phyloP scores from a whole-genome alignment of 2,888 invertebrate genomes.

The Eupelmus urozonus region DNA sequence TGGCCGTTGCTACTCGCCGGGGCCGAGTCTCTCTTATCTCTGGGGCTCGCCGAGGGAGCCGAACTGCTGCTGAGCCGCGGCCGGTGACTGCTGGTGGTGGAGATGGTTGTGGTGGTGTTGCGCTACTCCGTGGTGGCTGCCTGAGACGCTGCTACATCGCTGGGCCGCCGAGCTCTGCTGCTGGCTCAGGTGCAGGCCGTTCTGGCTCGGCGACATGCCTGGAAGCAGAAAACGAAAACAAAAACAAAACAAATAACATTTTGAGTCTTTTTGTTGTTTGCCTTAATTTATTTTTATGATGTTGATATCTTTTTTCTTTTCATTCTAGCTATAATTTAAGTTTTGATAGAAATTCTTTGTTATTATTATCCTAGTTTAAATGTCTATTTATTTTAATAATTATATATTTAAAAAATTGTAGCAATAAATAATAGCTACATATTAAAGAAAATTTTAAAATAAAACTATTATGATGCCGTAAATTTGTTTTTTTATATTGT shows the following conservation, averaged over 20 bases:
- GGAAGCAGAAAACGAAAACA: conserved; percentile 51
- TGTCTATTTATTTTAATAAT: too few species aligned
- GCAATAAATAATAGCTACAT: too few species aligned
- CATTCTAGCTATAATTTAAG: too few species aligned
- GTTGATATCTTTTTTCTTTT: too few species aligned
- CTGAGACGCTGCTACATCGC: conserved; percentile 62
- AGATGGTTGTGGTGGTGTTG: conserved; percentile 74
- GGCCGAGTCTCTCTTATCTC: conserved; percentile 74
- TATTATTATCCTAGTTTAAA: too few species aligned
- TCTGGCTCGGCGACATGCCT: conserved; percentile 77
- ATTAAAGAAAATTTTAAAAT: not conserved
- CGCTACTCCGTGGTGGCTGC: conserved; percentile 69
- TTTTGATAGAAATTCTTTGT: too few species aligned
- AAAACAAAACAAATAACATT: too few species aligned
- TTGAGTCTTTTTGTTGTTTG: too few species aligned
- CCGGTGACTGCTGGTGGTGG: conserved; percentile 62
- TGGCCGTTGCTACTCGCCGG: conserved; percentile 1
- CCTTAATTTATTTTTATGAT: too few species aligned
- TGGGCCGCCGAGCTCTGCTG: conserved; percentile 65
- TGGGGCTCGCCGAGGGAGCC: conserved; percentile 76
- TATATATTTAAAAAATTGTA: too few species aligned
- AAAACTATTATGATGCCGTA: not conserved
- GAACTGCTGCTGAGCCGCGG: conserved; percentile 72
- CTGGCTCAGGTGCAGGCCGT: conserved; percentile 68
- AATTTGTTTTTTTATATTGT: not conserved